Percentiles rank a stretch among this genome's conserved stretches.
Conservation (phyloP, 2,113 vertebrate genomes). For the Noctilio leporinus region DNA sequence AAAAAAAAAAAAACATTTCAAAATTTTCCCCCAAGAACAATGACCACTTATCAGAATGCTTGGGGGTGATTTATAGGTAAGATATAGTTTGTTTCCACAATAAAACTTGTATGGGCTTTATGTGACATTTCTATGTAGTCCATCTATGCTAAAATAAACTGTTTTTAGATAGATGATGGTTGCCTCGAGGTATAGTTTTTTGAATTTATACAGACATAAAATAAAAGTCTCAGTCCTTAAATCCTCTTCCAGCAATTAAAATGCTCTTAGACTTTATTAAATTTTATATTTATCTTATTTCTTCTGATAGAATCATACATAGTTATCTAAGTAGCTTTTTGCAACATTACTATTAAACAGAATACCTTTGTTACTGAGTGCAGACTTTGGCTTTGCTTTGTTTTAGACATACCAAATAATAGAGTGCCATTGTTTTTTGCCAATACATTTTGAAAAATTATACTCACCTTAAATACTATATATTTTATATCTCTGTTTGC, state of each 20-base stretch:
- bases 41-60: neutral
- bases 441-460: neutral
- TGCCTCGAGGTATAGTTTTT: neutral
- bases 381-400: neutral
- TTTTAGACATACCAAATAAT: neutral
- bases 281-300: neutral
- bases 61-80: neutral
- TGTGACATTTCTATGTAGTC: neutral
- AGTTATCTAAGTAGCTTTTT: neutral
- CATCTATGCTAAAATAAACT: conserved; percentile 6
- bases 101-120: neutral
- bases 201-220: neutral
- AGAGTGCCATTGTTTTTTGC: neutral
- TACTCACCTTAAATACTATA: neutral
- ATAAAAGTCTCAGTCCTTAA: neutral
- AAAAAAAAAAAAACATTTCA: conserved; percentile 12
- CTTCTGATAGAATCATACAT: neutral
- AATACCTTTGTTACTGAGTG: neutral
- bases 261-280: neutral
- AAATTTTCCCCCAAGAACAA: neutral
- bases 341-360: neutral
- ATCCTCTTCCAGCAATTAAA: neutral
- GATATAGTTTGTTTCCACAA: conserved; percentile 1
- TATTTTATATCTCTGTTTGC: neutral
- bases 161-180: neutral